Evolutionary conservation across 2,797 vertebrate species (phyloP), one percentile per base, ranked within the genome.

Genomic region (Okamejei kenojei): DNA sequence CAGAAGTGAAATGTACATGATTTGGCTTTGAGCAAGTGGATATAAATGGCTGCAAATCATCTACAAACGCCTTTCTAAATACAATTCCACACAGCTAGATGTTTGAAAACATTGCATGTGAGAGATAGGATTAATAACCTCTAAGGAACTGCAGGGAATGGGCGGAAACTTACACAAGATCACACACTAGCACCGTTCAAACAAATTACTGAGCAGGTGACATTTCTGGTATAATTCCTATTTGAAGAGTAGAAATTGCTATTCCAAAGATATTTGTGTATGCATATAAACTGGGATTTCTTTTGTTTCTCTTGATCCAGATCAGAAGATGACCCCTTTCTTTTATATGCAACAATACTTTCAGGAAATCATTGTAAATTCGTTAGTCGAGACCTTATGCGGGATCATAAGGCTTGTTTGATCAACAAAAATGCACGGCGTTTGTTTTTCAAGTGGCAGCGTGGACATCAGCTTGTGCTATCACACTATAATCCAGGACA

Each of bases 361-460:
- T 99, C 99, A 4, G 99, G 98, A 63, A 97, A 96, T 94, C 97
- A 98, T 82, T 99, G 98, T 95, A 96, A 94, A 90, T 98, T 99
- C 94, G 96, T 99, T 94, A 99, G 97, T 13, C 96, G 96, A 77
- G 99, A 99, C 95, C 96, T 99, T 94, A 96, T 99, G 96, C 97
- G 99, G 94, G 98, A 99, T 95, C 99, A 99, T 96, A 99, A 98
- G 95, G 98, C 99, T 93, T 98, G 97, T 94, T 95, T 99, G 76
- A 93, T 96, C 0, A 96, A 98, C 71, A 95, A 73, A 0, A 93
- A 94, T 93, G 96, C 96, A 0, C 96, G 96, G 68, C 97, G 94
- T 0, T 97, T 99, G 15, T 99, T 99, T 96, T 99, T 98, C 93
- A 99, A 99, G 95, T 99, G 99, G 99, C 99, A 99, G 95, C 97